Percentiles rank a stretch among this genome's conserved stretches.
phyloP scores from a whole-genome alignment of 2,113 vertebrate species.

The Zapornia atra region DNA sequence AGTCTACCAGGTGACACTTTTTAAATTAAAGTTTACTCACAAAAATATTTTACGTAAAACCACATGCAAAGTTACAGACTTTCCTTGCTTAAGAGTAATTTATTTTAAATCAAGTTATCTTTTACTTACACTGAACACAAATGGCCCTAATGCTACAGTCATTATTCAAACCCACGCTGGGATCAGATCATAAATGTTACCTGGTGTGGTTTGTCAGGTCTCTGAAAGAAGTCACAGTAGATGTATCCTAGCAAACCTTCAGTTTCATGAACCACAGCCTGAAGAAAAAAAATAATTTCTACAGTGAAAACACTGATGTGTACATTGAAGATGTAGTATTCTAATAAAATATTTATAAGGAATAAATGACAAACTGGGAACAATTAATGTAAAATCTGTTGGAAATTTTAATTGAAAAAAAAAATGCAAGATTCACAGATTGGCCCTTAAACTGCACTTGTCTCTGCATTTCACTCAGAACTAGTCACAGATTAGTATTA shows the following conservation, averaged over 20 bases:
- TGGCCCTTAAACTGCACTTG: neutral
- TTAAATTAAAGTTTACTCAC: neutral
- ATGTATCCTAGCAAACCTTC: conserved; percentile 95
- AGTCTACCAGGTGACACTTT: neutral
- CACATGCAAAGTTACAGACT: neutral
- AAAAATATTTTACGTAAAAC: neutral
- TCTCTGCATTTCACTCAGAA: neutral
- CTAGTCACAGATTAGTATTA: neutral
- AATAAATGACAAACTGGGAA: neutral
- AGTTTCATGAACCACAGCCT: conserved; percentile 96
- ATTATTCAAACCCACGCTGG: neutral
- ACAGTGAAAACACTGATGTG: neutral
- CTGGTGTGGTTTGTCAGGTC: conserved; percentile 93
- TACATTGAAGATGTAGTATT: neutral
- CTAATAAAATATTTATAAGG: neutral
- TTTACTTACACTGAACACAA: neutral
- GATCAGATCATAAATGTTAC: conserved; percentile 65
- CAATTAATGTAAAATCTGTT: neutral
- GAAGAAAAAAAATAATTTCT: neutral
- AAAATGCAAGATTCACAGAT: neutral
- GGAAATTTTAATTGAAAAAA: neutral
- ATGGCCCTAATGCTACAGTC: neutral
- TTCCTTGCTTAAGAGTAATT: neutral
- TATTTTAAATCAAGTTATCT: neutral
- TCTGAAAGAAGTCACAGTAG: conserved; percentile 97